Percentiles rank a stretch among this genome's conserved stretches.
phyloP scores from a whole-genome alignment of 2,113 vertebrate genomes.

The Synodontis membranacea region DNA sequence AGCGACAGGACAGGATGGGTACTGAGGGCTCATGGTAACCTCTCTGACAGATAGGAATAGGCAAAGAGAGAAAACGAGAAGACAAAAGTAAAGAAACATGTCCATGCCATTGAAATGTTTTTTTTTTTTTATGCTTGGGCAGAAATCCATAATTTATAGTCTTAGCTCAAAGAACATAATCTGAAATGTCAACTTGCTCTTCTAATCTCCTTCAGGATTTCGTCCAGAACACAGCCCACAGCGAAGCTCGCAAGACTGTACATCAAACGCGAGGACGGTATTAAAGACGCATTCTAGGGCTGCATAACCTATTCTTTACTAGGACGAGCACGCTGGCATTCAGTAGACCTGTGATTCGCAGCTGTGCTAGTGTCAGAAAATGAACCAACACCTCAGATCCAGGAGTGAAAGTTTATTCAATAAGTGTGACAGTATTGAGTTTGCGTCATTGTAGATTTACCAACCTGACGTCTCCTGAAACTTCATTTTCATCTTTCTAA shows the following conservation, averaged over 20 bases:
- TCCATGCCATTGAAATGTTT: not conserved
- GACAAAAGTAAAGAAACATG: not conserved
- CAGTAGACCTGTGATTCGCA: not conserved
- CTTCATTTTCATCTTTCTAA: not conserved
- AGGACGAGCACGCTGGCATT: too few species aligned
- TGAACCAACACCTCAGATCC: not conserved
- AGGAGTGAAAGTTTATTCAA: not conserved
- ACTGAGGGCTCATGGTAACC: not conserved
- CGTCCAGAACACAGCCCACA: fast-evolving
- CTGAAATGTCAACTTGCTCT: not conserved
- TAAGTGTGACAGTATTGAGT: not conserved
- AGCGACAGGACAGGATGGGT: not conserved
- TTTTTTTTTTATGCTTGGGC: not conserved
- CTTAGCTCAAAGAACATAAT: not conserved
- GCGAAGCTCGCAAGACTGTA: not conserved
- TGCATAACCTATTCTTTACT: too few species aligned
- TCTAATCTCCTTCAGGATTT: not conserved
- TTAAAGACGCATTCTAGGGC: not conserved
- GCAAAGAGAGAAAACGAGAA: not conserved
- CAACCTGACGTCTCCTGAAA: not conserved
- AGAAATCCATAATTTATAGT: not conserved
- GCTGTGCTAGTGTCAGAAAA: not conserved
- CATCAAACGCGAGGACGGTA: not conserved
- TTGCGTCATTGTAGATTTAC: not conserved
- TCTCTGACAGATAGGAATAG: not conserved